These are phyloP conservation scores for Malacoctenus gilli DNA, from an alignment of 2,797 vertebrate genomes.

Conservation along the genomic window DNA sequence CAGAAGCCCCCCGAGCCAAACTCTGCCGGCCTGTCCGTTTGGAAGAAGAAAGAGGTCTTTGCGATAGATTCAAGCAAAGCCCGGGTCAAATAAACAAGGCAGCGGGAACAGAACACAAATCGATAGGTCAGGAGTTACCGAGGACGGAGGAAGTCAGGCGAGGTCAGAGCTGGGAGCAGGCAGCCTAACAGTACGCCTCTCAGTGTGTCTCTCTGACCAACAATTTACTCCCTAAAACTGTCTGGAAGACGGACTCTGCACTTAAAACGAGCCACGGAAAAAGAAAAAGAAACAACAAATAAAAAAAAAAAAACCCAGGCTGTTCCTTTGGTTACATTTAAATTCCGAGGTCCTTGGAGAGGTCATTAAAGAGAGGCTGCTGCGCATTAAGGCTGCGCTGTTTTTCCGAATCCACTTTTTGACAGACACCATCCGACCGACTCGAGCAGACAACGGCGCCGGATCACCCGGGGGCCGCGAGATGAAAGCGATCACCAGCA, in stretches of 20 bases:
- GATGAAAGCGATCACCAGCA: slow-evolving; percentile 53
- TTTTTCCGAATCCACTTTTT: slow-evolving; percentile 5
- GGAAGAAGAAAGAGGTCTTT: slow-evolving; percentile 35
- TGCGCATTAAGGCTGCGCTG: neutral
- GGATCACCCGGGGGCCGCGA: slow-evolving; percentile 12
- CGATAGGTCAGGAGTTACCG: slow-evolving; percentile 51
- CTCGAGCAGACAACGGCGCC: slow-evolving; percentile 9
- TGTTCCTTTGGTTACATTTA: neutral
- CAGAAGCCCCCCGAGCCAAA: slow-evolving; percentile 2
- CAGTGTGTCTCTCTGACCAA: neutral
- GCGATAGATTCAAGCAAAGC: slow-evolving; percentile 36
- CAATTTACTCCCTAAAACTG: slow-evolving; percentile 10
- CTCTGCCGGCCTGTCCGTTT: slow-evolving; percentile 9
- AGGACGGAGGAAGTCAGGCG: slow-evolving; percentile 21
- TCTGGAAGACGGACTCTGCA: neutral
- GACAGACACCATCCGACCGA: slow-evolving; percentile 18
- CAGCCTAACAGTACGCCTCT: slow-evolving; percentile 11
- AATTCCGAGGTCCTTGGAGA: slow-evolving; percentile 11
- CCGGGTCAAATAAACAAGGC: slow-evolving; percentile 62
- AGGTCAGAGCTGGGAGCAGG: slow-evolving; percentile 27
- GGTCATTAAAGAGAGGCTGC: slow-evolving; percentile 2
- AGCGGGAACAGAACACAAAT: slow-evolving; percentile 50
- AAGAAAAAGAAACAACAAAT: neutral
- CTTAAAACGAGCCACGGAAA: neutral
- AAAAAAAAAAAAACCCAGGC: neutral